Base-by-base conservation (phyloP, 1,140 invertebrate genomes). In the Danaus melanippus region DNA sequence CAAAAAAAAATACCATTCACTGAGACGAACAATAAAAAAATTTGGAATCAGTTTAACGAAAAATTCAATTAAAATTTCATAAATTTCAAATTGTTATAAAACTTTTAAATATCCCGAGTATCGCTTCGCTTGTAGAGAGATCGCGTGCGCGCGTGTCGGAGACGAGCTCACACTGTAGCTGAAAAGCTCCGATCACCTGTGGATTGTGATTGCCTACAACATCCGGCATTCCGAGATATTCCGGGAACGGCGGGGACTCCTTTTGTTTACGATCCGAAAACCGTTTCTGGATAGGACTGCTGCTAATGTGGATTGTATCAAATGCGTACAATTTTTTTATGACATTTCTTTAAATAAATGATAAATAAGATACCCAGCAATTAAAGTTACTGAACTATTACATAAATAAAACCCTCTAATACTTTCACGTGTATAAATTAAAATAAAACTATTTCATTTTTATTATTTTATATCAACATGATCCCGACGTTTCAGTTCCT, bases 191-290 rank as follows among this genome's bases (percentile, higher is more conserved):
- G 60, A 53, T 64, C 68, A 74, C 71, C 71, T 74, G 71, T 63
- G 60, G 21, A 62, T 62, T 59, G 58, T 56, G 58, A 49, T 50
- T 56, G 68, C 60, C 48, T 61, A 73, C 76, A 81, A 77, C 71
- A 84, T 84, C 81, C 81, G 81, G 81, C 81, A 84, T 84, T 83
- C 81, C 81, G 71, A 50, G 49, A 68, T 67, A 81, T 80, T 83
- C 83, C 70, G 76, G 47, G 70, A 62, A 51, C 65, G 41, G 64
- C 56, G 59, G 73, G 66, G 73, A 81, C 76, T 74, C 76, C 71
- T 69, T 80, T 84, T 84, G 77, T 82, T 84, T 81, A 84, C 74
- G 69, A 66, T 62, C 57, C 51, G 65, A 50, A 41, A 52, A 55
- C 59, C 71, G 52, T 69, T 77, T 32, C 17, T 32, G 21, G 21